phyloP scores from a whole-genome alignment of 2,113 vertebrate genomes.

The Tetraodon nigroviridis region DNA sequence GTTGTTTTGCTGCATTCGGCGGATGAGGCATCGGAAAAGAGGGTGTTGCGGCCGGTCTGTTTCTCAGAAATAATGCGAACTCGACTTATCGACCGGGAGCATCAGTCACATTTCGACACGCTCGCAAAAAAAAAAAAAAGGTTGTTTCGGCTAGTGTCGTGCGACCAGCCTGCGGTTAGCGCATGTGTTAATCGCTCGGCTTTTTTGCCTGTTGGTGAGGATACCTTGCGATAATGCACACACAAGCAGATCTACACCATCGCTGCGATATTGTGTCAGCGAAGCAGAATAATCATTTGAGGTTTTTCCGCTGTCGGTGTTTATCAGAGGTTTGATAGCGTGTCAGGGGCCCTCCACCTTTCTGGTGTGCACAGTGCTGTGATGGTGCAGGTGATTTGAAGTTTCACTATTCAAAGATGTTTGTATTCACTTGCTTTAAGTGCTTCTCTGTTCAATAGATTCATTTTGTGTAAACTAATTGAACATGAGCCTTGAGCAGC shows the following conservation, averaged over 20 bases:
- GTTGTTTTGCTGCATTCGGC: conserved; percentile 48
- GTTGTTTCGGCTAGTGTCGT: conserved; percentile 18
- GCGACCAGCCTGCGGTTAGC: conserved; percentile 52
- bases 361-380: conserved; percentile 11
- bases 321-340: conserved; percentile 44
- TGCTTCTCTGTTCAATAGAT: background rate
- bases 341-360: conserved; percentile 17
- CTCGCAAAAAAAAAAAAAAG: conserved; percentile 14
- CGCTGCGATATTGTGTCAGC: conserved; percentile 61
- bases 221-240: conserved; percentile 46
- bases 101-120: conserved; percentile 43
- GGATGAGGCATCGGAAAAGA: conserved; percentile 60
- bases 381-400: conserved; percentile 1
- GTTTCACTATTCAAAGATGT: background rate
- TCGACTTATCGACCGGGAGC: conserved; percentile 58
- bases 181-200: conserved; percentile 36
- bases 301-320: conserved; percentile 63
- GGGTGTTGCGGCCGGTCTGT: conserved; percentile 52
- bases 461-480: background rate
- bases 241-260: conserved; percentile 65
- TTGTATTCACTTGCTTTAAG: background rate
- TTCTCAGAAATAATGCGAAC: conserved; percentile 73
- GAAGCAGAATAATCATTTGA: conserved; percentile 64
- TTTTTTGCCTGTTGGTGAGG: conserved; percentile 43
- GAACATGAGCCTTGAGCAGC: background rate